These are phyloP conservation scores for Ictalurus furcatus DNA, from an alignment of 2,113 vertebrate species.

Conservation along the genomic window DNA sequence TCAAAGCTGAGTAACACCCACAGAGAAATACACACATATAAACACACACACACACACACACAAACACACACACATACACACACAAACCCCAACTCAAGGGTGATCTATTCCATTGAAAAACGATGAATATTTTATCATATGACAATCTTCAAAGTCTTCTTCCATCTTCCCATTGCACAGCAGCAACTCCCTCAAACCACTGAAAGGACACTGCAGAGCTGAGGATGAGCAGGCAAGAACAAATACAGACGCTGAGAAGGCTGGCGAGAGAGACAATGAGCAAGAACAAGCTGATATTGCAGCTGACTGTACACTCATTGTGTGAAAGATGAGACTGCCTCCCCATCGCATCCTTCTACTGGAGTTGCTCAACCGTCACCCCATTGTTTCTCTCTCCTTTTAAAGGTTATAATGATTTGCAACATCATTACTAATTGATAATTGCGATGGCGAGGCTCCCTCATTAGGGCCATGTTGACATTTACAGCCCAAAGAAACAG, in stretches of 20 bases:
- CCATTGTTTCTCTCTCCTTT: constrained; percentile 27
- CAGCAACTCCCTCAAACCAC: constrained; percentile 25
- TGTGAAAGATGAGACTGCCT: constrained; percentile 50
- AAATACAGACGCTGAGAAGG: background rate
- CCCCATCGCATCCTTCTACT: constrained; percentile 17
- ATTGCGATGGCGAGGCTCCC: constrained; percentile 64
- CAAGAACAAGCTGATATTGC: constrained; percentile 17
- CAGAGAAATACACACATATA: background rate
- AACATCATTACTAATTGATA: constrained; percentile 73
- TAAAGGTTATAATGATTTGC: constrained; percentile 62
- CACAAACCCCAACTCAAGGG: constrained; percentile 7
- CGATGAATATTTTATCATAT: constrained; percentile 66
- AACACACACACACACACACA: background rate
- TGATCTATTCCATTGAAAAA: constrained; percentile 44
- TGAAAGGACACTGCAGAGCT: constrained; percentile 11
- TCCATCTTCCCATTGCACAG: constrained; percentile 21
- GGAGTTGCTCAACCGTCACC: background rate
- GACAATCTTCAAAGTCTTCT: constrained; percentile 57
- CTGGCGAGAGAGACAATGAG: background rate
- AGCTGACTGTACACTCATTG: constrained; percentile 40
- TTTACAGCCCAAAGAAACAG: constrained; percentile 42
- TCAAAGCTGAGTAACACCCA: background rate
- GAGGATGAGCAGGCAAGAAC: constrained; percentile 10
- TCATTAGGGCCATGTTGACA: constrained; percentile 54
- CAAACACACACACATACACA: background rate